Evolutionary conservation across 30 jellyfish, hydroid and myxozoan species (phyloP), one percentile per base, ranked within the genome.

Genomic region (Chironex yamaguchii): DNA sequence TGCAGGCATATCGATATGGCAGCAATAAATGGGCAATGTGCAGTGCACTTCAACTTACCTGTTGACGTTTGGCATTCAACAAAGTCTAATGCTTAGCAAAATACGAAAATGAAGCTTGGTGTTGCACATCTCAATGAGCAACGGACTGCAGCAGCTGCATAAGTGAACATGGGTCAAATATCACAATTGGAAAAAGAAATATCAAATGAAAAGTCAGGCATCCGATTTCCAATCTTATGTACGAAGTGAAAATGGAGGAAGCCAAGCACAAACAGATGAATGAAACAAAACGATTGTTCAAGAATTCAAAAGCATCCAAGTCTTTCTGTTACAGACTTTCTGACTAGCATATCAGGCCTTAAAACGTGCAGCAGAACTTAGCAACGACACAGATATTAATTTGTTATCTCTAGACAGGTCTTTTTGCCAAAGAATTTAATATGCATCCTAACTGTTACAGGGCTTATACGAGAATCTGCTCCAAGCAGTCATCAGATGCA

Each of bases 151-250:
- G 48, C 69, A 36, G 30, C 73, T 2, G 36, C 35, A 54, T 30
- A 27, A 79, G 21, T 26, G 29, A 63, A 42, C 27, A 34, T 6
- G 66, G n/a, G 71, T 2, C 63, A 79, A n/a, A 30, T 28, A 6
- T 75, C 88, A 3, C 76, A 75, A 9, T 76, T 75, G 51, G 52
- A 75, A 75, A 49, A 76, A 49, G 52, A 75, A 32, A 75, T 14
- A 75, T 48, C 88, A 2, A 13, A 22, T 2, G 88, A 75, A 22
- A 53, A 51, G 17, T 24, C 88, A 12, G 88, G 88, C 28, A n/a
- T 20, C 14, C 62, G 50, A 71, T 76, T 76, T 76, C 88, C 88
- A 50, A 76, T 27, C 34, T 31, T 35, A 33, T 76, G 82, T 34
- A 76, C 52, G 88, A 76, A 76, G 34, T 76, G 88, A 23, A 71